These are phyloP conservation scores for Puma concolor DNA, from an alignment of 2,113 vertebrate genomes.

Conservation along the genomic window DNA sequence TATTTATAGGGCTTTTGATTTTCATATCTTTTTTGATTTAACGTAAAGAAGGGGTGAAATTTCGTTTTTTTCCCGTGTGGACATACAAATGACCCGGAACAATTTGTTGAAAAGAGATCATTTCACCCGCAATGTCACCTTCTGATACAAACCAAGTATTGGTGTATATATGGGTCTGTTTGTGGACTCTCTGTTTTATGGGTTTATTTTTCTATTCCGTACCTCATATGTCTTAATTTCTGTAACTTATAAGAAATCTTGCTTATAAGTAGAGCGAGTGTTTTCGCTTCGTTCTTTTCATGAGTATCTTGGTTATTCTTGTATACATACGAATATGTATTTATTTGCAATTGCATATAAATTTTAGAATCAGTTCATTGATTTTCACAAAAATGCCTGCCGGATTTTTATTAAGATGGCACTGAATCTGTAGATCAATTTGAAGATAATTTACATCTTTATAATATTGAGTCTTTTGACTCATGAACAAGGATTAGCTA, in stretches of 20 bases:
- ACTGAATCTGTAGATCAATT: background rate
- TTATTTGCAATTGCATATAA: conserved; percentile 10
- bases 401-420: conserved; percentile 22
- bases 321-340: too few relatives aligned
- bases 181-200: background rate
- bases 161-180: background rate
- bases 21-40: background rate
- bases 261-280: background rate
- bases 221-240: background rate
- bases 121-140: background rate
- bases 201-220: background rate
- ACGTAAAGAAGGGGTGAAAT: background rate
- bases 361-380: conserved; percentile 2
- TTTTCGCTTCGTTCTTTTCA: background rate
- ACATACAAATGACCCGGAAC: background rate
- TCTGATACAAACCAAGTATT: background rate
- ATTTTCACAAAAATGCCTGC: conserved; percentile 12
- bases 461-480: background rate
- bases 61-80: background rate
- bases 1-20: background rate
- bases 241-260: conserved; percentile 19
- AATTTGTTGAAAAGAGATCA: background rate
- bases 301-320: conserved; percentile 18
- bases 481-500: background rate
- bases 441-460: background rate